Evolutionary conservation across 2,888 invertebrate genomes (phyloP).

Genomic region (Diadromus collaris): DNA sequence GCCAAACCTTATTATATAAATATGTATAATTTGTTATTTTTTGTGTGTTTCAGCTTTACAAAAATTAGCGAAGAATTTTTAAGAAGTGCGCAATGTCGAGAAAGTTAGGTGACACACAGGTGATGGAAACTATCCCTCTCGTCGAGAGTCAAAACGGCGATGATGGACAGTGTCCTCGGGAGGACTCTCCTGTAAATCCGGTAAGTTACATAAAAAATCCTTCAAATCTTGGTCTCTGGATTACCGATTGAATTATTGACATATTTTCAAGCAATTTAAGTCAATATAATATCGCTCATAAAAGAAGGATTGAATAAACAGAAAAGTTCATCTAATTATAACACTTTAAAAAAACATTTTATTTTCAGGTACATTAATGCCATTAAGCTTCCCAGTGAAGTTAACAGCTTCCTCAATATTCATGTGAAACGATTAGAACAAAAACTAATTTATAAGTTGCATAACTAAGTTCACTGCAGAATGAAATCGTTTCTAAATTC

Average conservation of each 20-base stretch:
- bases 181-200: constrained; percentile 67
- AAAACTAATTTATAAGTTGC: not conserved
- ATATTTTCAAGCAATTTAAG: not conserved
- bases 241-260: not conserved
- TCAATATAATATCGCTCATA: not conserved
- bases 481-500: not conserved
- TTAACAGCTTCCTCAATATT: not conserved
- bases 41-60: constrained; percentile 46
- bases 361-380: too few species aligned
- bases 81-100: constrained; percentile 72
- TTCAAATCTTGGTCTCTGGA: not conserved
- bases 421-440: not conserved
- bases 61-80: constrained; percentile 36
- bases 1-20: not conserved
- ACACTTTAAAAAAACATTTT: not conserved
- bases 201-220: constrained; percentile 62
- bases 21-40: not conserved
- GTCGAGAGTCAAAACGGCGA: constrained; percentile 69
- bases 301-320: not conserved
- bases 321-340: not conserved
- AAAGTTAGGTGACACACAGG: constrained; percentile 71
- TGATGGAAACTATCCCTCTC: constrained; percentile 60
- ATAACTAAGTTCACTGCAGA: not conserved
- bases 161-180: constrained; percentile 65
- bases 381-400: not conserved